A percentile compares a stretch with the other conserved stretches of the same genome.
phyloP scores from a whole-genome alignment of 2,888 invertebrate species.

The Cabera pusaria region DNA sequence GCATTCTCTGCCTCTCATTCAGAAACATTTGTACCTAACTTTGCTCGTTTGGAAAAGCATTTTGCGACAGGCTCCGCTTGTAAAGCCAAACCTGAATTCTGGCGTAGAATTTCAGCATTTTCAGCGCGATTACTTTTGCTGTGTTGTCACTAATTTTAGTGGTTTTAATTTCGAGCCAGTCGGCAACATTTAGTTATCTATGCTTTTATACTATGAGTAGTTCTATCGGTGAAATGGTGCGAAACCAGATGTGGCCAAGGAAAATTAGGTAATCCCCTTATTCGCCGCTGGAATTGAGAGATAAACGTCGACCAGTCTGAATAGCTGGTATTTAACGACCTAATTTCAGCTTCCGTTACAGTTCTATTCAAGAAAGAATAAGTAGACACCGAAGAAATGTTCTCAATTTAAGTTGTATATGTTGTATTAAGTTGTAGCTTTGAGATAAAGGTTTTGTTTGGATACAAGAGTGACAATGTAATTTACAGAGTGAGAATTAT shows the following conservation, averaged over 20 bases:
- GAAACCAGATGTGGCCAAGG: neutral
- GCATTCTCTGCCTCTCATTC: constrained; percentile 10
- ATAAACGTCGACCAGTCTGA: neutral
- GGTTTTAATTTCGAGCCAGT: neutral
- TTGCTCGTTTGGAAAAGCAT: constrained; percentile 9
- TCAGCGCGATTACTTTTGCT: constrained; percentile 3
- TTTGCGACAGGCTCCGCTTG: constrained; percentile 7
- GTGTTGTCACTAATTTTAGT: neutral
- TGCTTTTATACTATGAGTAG: neutral
- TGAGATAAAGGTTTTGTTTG: too few species aligned
- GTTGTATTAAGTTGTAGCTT: too few species aligned
- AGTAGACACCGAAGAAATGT: too few species aligned
- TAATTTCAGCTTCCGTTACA: too few species aligned
- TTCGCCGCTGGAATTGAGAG: too few species aligned
- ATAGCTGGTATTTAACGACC: neutral
- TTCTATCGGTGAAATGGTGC: neutral
- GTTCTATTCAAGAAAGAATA: too few species aligned
- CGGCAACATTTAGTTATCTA: neutral
- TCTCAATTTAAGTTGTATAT: too few species aligned
- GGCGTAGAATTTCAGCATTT: neutral
- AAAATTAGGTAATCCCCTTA: neutral
- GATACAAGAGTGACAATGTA: too few species aligned
- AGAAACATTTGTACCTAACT: constrained; percentile 14
- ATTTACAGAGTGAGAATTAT: too few species aligned
- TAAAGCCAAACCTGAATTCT: neutral